Evolutionary conservation across 2,797 vertebrate genomes (phyloP).

Genomic region (Pangasius djambal): DNA sequence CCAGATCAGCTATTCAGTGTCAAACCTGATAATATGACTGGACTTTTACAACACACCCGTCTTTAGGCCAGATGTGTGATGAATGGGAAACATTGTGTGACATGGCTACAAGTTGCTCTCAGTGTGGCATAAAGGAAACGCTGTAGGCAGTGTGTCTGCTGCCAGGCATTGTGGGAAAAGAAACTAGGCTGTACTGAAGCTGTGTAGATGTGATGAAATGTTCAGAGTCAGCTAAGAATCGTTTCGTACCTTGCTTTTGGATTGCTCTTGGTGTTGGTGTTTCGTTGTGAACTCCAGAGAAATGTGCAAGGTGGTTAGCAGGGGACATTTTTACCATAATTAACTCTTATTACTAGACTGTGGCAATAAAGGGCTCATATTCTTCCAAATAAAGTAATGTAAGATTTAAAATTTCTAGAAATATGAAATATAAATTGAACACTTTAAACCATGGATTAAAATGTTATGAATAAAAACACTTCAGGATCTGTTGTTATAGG

Average conservation of each 20-base stretch:
- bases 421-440: neutral
- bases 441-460: neutral
- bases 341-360: neutral
- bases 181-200: neutral
- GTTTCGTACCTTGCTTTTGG: neutral
- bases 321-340: neutral
- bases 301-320: neutral
- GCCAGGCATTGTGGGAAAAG: neutral
- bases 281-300: neutral
- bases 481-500: neutral
- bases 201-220: neutral
- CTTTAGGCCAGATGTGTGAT: constrained; percentile 39
- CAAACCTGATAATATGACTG: neutral
- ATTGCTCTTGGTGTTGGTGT: neutral
- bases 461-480: neutral
- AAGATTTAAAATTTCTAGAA: neutral
- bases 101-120: constrained; percentile 14
- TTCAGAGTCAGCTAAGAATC: neutral
- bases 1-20: constrained; percentile 10
- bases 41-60: neutral
- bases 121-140: constrained; percentile 11
- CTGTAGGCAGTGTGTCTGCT: neutral
- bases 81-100: constrained; percentile 33
- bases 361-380: neutral
- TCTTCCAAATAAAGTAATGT: neutral